These are phyloP conservation scores for Hermatobates lingyangjiaoensis DNA, from an alignment of 1,140 invertebrate genomes.

Conservation along the genomic window DNA sequence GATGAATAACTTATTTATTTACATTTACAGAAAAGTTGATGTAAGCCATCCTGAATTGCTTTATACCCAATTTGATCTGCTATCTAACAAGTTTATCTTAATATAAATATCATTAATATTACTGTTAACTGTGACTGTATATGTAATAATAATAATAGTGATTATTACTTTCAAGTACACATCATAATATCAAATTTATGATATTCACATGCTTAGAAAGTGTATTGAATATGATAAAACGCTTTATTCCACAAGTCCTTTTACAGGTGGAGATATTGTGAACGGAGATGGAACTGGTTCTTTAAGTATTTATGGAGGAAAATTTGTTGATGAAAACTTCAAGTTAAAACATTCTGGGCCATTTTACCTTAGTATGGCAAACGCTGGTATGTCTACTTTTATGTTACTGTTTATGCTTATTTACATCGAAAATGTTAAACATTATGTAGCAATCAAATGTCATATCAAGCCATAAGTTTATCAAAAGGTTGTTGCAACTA, in stretches of 20 bases:
- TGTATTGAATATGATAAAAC: neutral
- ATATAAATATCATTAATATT: too few relatives aligned
- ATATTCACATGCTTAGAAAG: neutral
- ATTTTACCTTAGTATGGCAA: conserved; percentile 92
- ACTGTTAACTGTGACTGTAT: neutral
- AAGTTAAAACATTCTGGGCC: conserved; percentile 67
- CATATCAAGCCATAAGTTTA: too few relatives aligned
- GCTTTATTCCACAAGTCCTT: neutral
- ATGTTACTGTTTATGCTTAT: too few relatives aligned
- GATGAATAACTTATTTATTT: too few relatives aligned
- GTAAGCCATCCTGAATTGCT: too few relatives aligned
- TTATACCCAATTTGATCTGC: too few relatives aligned
- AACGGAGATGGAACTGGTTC: conserved; percentile 57
- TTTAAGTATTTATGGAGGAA: conserved; percentile 75
- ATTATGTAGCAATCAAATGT: too few relatives aligned
- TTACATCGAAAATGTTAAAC: too few relatives aligned
- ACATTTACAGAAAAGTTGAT: too few relatives aligned
- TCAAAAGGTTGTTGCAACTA: too few relatives aligned
- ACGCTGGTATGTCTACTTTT: conserved; percentile 56
- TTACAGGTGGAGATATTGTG: conserved; percentile 54
- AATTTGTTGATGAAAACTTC: conserved; percentile 89
- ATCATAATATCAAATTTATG: neutral
- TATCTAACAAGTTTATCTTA: too few relatives aligned
- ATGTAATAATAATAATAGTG: neutral
- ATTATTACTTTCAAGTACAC: neutral